A percentile compares a stretch with the other conserved stretches of the same genome.
Evolutionary conservation across 2,888 invertebrate genomes (phyloP).

Genomic region (Eumerus sabulonum): DNA sequence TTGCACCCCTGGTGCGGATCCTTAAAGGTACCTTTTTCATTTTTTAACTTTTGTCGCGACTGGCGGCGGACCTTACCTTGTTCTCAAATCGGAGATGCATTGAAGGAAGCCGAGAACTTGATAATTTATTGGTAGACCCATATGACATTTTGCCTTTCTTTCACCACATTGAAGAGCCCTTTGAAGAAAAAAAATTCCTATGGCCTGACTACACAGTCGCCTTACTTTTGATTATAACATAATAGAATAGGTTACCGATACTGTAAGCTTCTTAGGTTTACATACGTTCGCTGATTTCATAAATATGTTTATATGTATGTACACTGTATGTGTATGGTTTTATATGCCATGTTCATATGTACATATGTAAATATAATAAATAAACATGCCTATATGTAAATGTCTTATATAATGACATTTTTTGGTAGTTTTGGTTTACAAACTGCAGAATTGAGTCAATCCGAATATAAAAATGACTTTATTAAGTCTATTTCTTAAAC

Average conservation of each 20-base stretch:
- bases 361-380: no score
- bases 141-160: constrained; percentile 76
- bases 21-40: constrained; percentile 42
- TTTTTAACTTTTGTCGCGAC: constrained; percentile 61
- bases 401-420: no score
- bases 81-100: constrained; percentile 54
- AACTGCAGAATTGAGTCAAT: no score
- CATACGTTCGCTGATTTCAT: no score
- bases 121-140: constrained; percentile 77
- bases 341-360: no score
- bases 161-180: constrained; percentile 65
- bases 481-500: no score
- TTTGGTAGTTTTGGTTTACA: no score
- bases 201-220: constrained; percentile 53
- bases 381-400: no score
- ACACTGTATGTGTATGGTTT: no score
- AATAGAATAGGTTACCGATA: neutral
- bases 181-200: constrained; percentile 58
- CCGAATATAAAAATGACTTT: no score
- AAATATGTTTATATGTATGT: no score
- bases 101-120: constrained; percentile 70
- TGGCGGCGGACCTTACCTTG: constrained; percentile 62
- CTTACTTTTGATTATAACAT: constrained; percentile 66
- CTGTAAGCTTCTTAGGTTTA: no score
- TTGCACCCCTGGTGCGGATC: constrained; percentile 62